phyloP scores from a whole-genome alignment of 2,888 invertebrate genomes.

The Oscheius sp. region DNA sequence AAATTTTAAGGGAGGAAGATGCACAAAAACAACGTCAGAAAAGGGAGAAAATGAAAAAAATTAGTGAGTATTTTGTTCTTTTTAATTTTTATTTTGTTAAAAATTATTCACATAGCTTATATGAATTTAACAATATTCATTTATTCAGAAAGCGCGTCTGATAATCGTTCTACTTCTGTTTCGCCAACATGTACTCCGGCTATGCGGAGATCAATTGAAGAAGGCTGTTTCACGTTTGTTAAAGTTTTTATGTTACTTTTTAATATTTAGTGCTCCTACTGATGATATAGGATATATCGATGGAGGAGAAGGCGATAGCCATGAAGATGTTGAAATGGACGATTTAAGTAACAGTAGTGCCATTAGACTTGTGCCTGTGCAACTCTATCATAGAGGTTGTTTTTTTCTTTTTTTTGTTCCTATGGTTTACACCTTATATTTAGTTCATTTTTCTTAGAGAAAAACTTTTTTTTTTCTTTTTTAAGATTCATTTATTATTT shows the following conservation, averaged over 20 bases:
- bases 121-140: no score
- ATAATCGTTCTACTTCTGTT: constrained; percentile 1
- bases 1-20: constrained; percentile 23
- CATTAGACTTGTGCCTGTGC: neutral
- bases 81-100: no score
- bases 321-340: neutral
- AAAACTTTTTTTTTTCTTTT: neutral
- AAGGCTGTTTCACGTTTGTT: neutral
- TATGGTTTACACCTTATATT: neutral
- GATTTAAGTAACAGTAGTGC: neutral
- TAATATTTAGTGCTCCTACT: neutral
- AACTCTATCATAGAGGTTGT: neutral
- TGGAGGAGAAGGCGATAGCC: neutral
- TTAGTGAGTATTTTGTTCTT: neutral
- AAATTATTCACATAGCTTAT: no score
- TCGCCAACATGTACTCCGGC: neutral
- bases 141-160: neutral
- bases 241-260: neutral
- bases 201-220: neutral
- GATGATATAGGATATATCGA: neutral
- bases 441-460: neutral
- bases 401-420: neutral
- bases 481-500: neutral
- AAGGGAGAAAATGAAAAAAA: neutral
- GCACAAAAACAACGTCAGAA: constrained; percentile 4